A percentile compares a stretch with the other conserved stretches of the same genome.
These are phyloP conservation scores for Labroides dimidiatus DNA, from an alignment of 2,797 vertebrate genomes.

Conservation along the genomic window DNA sequence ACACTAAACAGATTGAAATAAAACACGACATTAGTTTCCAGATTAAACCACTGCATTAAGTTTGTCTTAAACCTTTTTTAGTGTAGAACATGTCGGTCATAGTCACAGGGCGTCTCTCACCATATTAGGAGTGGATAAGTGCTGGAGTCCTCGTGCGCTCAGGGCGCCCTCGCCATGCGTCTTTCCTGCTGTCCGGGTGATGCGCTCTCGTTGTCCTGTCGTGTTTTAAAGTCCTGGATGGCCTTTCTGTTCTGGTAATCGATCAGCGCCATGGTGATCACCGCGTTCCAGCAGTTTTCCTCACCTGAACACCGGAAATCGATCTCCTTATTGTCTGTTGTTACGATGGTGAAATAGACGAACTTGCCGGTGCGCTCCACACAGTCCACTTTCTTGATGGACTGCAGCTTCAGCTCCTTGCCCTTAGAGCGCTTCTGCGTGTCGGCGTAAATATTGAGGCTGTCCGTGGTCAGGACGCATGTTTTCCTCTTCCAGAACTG, in stretches of 20 bases:
- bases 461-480: slow-evolving; percentile 93
- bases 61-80: background rate
- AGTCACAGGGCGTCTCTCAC: slow-evolving; percentile 59
- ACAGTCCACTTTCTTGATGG: slow-evolving; percentile 96
- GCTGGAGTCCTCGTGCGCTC: slow-evolving; percentile 56
- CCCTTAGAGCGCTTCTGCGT: slow-evolving; percentile 86
- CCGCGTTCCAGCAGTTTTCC: slow-evolving; percentile 93
- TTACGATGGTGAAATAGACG: slow-evolving; percentile 98
- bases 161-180: slow-evolving; percentile 85
- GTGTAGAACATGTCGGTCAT: slow-evolving; percentile 8
- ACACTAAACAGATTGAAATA: slow-evolving; percentile 43
- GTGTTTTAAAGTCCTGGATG: slow-evolving; percentile 91
- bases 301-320: slow-evolving; percentile 94
- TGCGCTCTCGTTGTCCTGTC: slow-evolving; percentile 86
- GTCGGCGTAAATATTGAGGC: slow-evolving; percentile 91
- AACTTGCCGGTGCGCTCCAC: slow-evolving; percentile 97
- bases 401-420: slow-evolving; percentile 94
- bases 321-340: slow-evolving; percentile 94
- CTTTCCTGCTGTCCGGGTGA: slow-evolving; percentile 84
- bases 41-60: background rate
- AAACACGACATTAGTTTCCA: slow-evolving; percentile 20
- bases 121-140: slow-evolving; percentile 67
- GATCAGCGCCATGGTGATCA: slow-evolving; percentile 96
- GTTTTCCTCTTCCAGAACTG: slow-evolving; percentile 98
- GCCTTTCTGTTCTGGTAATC: slow-evolving; percentile 96